Conservation (phyloP, 2,888 invertebrate genomes). For the Ischnus inquisitorius region DNA sequence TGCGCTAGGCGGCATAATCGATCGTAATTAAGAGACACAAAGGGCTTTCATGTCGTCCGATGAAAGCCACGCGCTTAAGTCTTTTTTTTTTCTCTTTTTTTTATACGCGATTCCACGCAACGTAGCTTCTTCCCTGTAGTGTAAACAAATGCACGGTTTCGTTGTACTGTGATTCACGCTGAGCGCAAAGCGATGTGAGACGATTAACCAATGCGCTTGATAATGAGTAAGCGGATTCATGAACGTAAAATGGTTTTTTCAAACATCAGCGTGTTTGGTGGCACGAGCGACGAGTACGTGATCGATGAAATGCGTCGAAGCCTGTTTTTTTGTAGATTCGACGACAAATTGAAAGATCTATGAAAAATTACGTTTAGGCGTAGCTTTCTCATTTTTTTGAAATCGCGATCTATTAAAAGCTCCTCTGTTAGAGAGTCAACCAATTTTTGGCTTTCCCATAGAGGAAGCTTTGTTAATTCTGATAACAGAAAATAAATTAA, state of each 20-base stretch:
- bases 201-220: background rate
- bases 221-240: background rate
- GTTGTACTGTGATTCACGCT: slow-evolving; percentile 6
- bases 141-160: background rate
- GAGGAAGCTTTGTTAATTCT: no score
- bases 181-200: background rate
- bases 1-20: slow-evolving; percentile 55
- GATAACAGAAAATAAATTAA: no score
- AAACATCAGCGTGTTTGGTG: background rate
- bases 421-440: no score
- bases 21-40: slow-evolving; percentile 55
- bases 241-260: background rate
- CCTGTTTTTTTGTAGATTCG: background rate
- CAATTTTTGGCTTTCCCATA: no score
- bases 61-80: slow-evolving; percentile 37
- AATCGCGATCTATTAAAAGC: background rate
- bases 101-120: background rate
- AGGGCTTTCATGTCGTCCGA: slow-evolving; percentile 23
- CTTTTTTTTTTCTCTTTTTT: background rate
- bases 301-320: background rate
- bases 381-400: background rate
- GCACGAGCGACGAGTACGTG: background rate
- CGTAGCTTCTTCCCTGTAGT: background rate
- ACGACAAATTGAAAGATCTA: background rate
- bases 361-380: background rate